Percentiles rank a stretch among this genome's conserved stretches.
These are phyloP conservation scores for Clarias fuscus DNA, from an alignment of 2,797 vertebrate species.

Conservation along the genomic window DNA sequence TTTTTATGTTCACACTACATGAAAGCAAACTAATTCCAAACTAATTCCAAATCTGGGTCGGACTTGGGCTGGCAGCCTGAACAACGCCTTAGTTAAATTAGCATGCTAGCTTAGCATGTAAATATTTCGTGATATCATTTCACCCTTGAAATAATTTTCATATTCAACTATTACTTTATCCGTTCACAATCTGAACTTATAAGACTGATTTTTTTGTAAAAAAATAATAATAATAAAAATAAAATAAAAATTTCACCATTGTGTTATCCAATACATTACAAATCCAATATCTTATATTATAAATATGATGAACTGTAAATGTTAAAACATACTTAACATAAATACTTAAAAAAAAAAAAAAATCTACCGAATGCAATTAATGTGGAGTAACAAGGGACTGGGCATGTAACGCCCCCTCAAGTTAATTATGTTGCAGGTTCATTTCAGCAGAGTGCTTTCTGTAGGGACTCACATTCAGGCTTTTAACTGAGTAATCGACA, in stretches of 20 bases:
- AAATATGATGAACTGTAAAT: not conserved
- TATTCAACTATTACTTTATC: not conserved
- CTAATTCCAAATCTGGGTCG: no score
- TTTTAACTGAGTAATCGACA: constrained; percentile 52
- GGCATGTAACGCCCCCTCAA: constrained; percentile 66
- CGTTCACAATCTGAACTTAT: not conserved
- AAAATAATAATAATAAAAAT: not conserved
- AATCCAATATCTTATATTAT: no score
- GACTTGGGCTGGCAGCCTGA: no score
- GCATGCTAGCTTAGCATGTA: not conserved
- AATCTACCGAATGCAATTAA: constrained; percentile 73
- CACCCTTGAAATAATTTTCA: not conserved
- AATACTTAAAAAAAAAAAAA: no score
- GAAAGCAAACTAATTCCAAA: no score
- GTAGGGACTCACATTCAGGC: constrained; percentile 36
- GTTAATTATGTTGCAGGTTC: constrained; percentile 54
- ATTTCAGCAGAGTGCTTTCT: constrained; percentile 54
- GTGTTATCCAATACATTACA: not conserved
- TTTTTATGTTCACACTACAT: no score
- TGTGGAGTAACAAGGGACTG: constrained; percentile 67
- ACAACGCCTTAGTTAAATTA: not conserved
- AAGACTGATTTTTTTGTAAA: not conserved
- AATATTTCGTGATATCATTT: not conserved
- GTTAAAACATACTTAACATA: constrained; percentile 68
- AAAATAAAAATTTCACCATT: no score